These are phyloP conservation scores for Eleginops maclovinus DNA, from an alignment of 2,113 vertebrate genomes.

Conservation along the genomic window DNA sequence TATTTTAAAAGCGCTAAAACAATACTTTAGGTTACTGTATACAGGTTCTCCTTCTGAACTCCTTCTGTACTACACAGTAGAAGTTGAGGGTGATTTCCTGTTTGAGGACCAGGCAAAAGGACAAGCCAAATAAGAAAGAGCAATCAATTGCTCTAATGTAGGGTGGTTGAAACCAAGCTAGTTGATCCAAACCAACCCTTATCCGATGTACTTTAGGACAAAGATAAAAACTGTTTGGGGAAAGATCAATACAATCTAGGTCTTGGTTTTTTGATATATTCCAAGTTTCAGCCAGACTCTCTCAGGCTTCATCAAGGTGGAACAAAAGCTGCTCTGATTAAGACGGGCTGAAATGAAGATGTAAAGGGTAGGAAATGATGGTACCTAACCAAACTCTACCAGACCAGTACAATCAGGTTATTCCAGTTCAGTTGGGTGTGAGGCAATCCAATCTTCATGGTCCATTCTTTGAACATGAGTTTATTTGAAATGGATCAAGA, in stretches of 20 bases:
- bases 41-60: background rate
- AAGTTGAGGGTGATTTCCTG: background rate
- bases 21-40: background rate
- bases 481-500: slow-evolving; percentile 17
- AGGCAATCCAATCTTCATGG: slow-evolving; percentile 1
- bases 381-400: slow-evolving; percentile 13
- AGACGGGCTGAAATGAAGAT: slow-evolving; percentile 23
- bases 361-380: slow-evolving; percentile 4
- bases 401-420: slow-evolving; percentile 19
- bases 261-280: background rate
- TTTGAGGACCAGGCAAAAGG: background rate
- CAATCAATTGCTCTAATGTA: background rate
- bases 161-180: background rate
- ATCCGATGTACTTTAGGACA: background rate
- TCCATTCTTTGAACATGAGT: slow-evolving; percentile 1
- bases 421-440: slow-evolving; percentile 15
- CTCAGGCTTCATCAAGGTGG: slow-evolving; percentile 7
- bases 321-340: slow-evolving; percentile 18
- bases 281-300: background rate
- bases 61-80: background rate
- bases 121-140: background rate
- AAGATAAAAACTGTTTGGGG: background rate
- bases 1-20: background rate
- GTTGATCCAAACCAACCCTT: background rate
- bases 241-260: background rate